Conservation (phyloP, 2,113 vertebrate genomes). For the Bombycilla garrulus region DNA sequence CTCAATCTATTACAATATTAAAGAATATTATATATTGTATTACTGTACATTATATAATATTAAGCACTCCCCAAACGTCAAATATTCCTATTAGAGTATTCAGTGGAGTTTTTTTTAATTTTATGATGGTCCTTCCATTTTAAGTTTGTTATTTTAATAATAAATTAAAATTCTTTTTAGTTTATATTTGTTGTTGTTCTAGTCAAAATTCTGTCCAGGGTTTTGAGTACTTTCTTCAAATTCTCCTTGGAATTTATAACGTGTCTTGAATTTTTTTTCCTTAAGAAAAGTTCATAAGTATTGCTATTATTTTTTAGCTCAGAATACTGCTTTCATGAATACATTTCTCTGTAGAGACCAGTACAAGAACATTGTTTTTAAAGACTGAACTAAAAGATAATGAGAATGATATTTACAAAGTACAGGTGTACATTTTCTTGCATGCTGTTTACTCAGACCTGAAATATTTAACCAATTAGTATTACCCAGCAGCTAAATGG, state of each 20-base stretch:
- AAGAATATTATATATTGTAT: neutral
- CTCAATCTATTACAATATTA: neutral
- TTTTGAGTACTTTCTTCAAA: neutral
- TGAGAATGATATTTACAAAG: neutral
- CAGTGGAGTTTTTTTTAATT: neutral
- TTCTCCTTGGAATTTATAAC: neutral
- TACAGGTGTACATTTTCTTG: neutral
- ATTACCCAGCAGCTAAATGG: neutral
- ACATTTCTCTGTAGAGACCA: neutral
- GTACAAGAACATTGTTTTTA: neutral
- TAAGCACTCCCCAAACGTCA: neutral
- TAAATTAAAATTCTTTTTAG: neutral
- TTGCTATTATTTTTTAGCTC: neutral
- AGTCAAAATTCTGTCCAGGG: neutral
- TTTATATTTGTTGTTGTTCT: neutral
- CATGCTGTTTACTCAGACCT: neutral
- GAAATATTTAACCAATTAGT: neutral
- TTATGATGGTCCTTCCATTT: neutral
- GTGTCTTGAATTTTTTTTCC: neutral
- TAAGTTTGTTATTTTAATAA: neutral
- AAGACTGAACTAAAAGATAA: neutral
- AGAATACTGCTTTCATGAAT: neutral
- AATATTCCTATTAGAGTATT: neutral
- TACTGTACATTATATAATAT: neutral
- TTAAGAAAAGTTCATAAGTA: neutral